phyloP scores from a whole-genome alignment of 92 coral and sea anemone genomes.

The Phenganax subtilis region DNA sequence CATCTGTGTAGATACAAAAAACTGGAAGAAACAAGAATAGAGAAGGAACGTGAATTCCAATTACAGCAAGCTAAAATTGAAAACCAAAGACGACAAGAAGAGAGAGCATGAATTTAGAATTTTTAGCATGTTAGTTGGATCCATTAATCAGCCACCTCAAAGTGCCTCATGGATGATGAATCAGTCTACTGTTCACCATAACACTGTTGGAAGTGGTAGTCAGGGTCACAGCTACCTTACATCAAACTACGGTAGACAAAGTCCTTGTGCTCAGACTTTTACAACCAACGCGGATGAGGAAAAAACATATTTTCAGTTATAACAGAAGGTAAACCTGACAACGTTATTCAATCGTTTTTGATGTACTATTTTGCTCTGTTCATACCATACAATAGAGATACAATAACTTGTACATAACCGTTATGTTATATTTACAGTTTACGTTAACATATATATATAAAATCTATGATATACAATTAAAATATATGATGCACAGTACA shows the following conservation, averaged over 20 bases:
- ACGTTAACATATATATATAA: too few relatives aligned
- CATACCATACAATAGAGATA: too few relatives aligned
- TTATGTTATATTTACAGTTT: too few relatives aligned
- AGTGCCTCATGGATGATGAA: background rate
- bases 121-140: constrained; percentile 36
- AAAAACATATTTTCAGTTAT: background rate
- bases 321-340: background rate
- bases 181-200: too few relatives aligned
- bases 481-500: too few relatives aligned
- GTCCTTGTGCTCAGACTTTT: background rate
- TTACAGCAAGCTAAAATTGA: constrained; percentile 36
- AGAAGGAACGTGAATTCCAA: constrained; percentile 36
- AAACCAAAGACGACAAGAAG: constrained; percentile 38
- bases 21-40: constrained; percentile 32
- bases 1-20: constrained; percentile 29
- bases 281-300: background rate
- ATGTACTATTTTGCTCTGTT: too few relatives aligned
- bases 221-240: too few relatives aligned
- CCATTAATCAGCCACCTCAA: constrained; percentile 21
- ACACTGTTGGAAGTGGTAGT: too few relatives aligned
- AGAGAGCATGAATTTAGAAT: constrained; percentile 41
- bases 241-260: too few relatives aligned
- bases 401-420: too few relatives aligned
- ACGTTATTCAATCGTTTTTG: too few relatives aligned
- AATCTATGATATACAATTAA: too few relatives aligned